A percentile compares a stretch with the other conserved stretches of the same genome.
These are phyloP conservation scores for Lineus longissimus DNA, from an alignment of 1,140 invertebrate species.

Conservation along the genomic window DNA sequence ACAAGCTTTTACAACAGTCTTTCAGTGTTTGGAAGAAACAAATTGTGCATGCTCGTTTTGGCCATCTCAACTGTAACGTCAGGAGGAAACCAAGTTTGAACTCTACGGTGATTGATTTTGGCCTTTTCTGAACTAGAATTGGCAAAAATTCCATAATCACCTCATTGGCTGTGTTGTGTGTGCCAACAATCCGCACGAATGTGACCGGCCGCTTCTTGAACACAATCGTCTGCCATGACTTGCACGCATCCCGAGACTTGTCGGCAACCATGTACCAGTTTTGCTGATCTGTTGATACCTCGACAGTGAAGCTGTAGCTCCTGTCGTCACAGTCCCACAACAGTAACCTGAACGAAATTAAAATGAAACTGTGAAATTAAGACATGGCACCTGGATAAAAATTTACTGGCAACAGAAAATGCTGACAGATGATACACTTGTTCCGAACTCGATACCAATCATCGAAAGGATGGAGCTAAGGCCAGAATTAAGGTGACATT, in stretches of 20 bases:
- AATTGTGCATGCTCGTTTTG: too few relatives aligned
- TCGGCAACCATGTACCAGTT: conserved; percentile 80
- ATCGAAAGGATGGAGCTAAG: neutral
- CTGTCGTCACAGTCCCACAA: conserved; percentile 98
- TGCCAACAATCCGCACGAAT: conserved; percentile 91
- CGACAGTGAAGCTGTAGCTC: conserved; percentile 92
- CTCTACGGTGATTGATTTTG: too few relatives aligned
- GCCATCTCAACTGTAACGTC: too few relatives aligned
- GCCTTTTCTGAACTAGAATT: too few relatives aligned
- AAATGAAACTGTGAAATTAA: neutral
- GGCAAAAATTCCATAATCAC: conserved; percentile 27
- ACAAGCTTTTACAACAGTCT: too few relatives aligned
- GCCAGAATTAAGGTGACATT: neutral
- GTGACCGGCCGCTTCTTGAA: conserved; percentile 82
- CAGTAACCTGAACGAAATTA: conserved; percentile 65
- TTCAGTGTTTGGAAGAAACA: too few relatives aligned
- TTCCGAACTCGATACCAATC: neutral
- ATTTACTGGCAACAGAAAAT: too few relatives aligned
- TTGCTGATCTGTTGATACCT: conserved; percentile 88
- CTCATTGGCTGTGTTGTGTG: conserved; percentile 94
- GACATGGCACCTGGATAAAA: too few relatives aligned
- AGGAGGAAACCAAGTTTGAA: too few relatives aligned
- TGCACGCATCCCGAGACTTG: conserved; percentile 69
- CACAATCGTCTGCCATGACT: conserved; percentile 79
- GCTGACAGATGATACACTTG: neutral